Percentiles rank a stretch among this genome's conserved stretches.
phyloP scores from a whole-genome alignment of 2,797 vertebrate genomes.

The Lepilemur septentrionalis region DNA sequence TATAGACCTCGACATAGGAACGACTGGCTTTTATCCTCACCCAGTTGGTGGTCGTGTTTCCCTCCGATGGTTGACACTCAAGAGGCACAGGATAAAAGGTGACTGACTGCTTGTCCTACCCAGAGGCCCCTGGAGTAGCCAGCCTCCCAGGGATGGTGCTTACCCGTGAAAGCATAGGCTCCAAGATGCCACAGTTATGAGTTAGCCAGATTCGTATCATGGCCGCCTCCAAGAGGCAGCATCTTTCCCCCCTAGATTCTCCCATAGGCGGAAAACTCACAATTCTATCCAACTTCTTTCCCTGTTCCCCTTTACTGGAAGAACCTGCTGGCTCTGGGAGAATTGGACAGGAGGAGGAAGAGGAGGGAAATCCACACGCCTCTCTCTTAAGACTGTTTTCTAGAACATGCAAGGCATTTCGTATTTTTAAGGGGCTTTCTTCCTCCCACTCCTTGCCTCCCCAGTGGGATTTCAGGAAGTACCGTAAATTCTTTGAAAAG shows the following conservation, averaged over 20 bases:
- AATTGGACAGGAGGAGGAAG: not conserved
- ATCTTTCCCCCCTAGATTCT: not conserved
- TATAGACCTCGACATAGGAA: not conserved
- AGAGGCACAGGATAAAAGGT: not conserved
- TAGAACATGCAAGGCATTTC: not conserved
- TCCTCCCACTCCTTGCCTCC: not conserved
- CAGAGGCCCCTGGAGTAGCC: rapidly evolving
- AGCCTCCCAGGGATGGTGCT: not conserved
- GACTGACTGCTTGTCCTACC: not conserved
- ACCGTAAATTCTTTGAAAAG: slow-evolving; percentile 40
- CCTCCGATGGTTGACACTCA: not conserved
- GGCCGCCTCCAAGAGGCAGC: not conserved
- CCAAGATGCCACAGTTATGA: not conserved
- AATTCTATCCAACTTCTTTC: not conserved
- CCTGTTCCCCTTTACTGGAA: not conserved
- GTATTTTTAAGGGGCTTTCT: not conserved
- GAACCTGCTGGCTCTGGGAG: not conserved
- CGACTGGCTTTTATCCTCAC: not conserved
- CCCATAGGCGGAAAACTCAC: not conserved
- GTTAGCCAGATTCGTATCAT: not conserved
- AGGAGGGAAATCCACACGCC: not conserved
- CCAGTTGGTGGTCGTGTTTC: not conserved
- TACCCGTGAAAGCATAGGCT: not conserved
- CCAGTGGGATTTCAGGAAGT: slow-evolving; percentile 53
- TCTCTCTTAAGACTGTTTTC: not conserved